Percentiles rank a stretch among this genome's conserved stretches.
Evolutionary conservation across 64 coral and sea anemone genomes (phyloP).

Genomic region (Montipora efflorescens): DNA sequence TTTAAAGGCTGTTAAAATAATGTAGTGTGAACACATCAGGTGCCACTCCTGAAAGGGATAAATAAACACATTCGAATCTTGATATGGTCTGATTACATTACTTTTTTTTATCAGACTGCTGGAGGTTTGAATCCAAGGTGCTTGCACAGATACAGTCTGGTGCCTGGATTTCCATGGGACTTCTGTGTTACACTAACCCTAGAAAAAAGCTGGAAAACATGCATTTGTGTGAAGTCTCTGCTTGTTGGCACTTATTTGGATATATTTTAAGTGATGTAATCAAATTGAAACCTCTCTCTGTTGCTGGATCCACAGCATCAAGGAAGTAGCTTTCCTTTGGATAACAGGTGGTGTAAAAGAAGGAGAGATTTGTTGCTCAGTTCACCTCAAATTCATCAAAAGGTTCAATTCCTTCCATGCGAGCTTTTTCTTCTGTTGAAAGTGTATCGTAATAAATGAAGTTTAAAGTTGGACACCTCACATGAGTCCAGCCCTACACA

Average conservation of each 20-base stretch:
- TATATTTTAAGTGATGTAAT: too few relatives aligned
- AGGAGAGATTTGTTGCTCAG: not conserved
- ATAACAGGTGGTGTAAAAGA: not conserved
- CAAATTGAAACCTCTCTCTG: not conserved
- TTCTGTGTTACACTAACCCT: too few relatives aligned
- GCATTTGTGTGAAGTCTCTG: too few relatives aligned
- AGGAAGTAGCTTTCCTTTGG: not conserved
- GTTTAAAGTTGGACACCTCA: conserved; percentile 78
- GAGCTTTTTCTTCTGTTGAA: conserved; percentile 63
- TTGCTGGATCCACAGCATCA: not conserved
- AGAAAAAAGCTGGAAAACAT: too few relatives aligned
- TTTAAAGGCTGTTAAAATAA: conserved; percentile 77
- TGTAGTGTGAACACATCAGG: conserved; percentile 82
- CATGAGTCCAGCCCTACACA: conserved; percentile 79
- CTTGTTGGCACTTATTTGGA: too few relatives aligned
- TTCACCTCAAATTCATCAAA: conserved; percentile 96
- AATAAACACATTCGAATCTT: not conserved
- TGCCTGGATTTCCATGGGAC: too few relatives aligned
- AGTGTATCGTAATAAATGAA: conserved; percentile 67
- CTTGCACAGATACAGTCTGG: too few relatives aligned
- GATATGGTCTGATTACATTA: too few relatives aligned
- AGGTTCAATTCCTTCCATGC: conserved; percentile 76
- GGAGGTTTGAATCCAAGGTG: too few relatives aligned
- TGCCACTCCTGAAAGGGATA: conserved; percentile 81
- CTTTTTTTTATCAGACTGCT: too few relatives aligned